Base-by-base conservation (phyloP, 1,140 invertebrate genomes). In the Micrasema longulum region DNA sequence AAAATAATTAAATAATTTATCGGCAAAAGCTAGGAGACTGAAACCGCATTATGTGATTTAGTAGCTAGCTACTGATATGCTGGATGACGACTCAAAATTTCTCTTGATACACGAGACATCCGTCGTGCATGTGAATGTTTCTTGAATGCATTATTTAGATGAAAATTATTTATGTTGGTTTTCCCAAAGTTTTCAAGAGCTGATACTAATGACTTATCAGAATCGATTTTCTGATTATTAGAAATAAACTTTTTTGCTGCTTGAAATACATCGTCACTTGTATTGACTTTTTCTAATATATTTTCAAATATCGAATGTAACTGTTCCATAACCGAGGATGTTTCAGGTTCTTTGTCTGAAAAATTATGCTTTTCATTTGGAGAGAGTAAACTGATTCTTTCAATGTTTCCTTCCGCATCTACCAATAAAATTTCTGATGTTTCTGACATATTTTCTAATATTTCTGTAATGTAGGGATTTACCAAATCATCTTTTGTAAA, bases 401-500 rank as follows among this genome's bases (percentile, higher is more conserved):
- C 60, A 23, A 64, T 47, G 11, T 64, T 64, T 31, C 60, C 60
- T 14, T n/a, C 41, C 11, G 60, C 26, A 64, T 64, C 60, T 14
- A 64, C 60, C 6, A 64, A 47, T 16, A 64, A 47, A 47, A 64
- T 64, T 64, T 64, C 60, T 10, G 60, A 64, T 48, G 60, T 64
- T 64, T 64, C 60, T 14, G 60, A 47, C 41, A 64, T 31, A 16
- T 64, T 64, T 22, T 64, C 60, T 16, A 64, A 64, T 26, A 64
- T 64, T 45, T 64, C 43, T 14, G 23, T 26, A 57, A 57, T 62
- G 16, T 12, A 64, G 6, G 43, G 41, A 26, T 45, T 60, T 41
- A 18, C 55, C 10, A 20, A 20, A 23, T 60, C 22, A 10, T 43
- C 3, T 60, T 38, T 60, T 3, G 18, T 2, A 1, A 22, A 22